Evolutionary conservation across 2,888 invertebrate genomes (phyloP).

Genomic region (Masnerella sp.): DNA sequence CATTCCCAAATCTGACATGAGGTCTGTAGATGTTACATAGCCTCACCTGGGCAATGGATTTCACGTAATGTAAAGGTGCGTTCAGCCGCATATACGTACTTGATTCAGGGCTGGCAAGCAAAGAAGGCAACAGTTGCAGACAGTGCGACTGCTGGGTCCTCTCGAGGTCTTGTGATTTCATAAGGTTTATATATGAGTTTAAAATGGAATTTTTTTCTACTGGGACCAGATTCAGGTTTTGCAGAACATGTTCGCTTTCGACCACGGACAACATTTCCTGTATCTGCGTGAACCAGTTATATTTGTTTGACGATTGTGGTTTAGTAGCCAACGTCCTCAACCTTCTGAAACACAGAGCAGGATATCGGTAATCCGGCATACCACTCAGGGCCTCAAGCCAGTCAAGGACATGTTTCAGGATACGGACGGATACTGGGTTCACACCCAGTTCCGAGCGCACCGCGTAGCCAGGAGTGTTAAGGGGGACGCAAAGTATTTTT

Average conservation of each 20-base stretch:
- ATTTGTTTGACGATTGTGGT: not conserved
- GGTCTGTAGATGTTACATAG: not conserved
- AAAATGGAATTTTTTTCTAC: not conserved
- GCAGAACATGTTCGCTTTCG: not conserved
- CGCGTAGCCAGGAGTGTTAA: not conserved
- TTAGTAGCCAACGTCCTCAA: not conserved
- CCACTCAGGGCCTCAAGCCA: not conserved
- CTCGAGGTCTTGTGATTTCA: not conserved
- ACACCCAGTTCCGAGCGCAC: not conserved
- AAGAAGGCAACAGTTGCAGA: not conserved
- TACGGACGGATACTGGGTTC: not conserved
- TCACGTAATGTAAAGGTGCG: not conserved
- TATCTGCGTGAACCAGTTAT: not conserved
- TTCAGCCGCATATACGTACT: not conserved
- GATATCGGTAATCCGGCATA: not conserved
- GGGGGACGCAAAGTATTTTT: not conserved
- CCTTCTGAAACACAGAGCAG: not conserved
- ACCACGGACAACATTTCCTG: not conserved
- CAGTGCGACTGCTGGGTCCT: not conserved
- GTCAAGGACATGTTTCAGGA: not conserved
- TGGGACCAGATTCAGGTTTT: not conserved
- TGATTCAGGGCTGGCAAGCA: not conserved
- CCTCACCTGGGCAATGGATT: not conserved
- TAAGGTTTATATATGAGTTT: not conserved
- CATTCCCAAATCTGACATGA: not conserved